A percentile compares a stretch with the other conserved stretches of the same genome.
These are phyloP conservation scores for Drosophila ironensis DNA, from an alignment of 1,140 invertebrate species.

Conservation along the genomic window DNA sequence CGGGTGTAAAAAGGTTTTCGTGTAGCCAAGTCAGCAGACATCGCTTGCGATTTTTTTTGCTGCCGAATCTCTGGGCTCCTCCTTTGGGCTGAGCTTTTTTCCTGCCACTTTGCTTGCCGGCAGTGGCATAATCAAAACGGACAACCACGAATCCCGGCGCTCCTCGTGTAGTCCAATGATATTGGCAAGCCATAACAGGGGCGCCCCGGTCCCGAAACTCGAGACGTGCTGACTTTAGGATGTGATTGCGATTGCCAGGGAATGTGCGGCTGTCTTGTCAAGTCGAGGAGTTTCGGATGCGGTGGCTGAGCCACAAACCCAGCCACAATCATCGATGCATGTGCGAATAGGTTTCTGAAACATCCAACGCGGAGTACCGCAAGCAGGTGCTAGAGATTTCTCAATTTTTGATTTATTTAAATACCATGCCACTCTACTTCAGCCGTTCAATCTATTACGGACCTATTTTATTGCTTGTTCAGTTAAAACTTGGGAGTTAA, in stretches of 20 bases:
- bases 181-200: conserved; percentile 60
- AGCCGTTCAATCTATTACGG: too few relatives aligned
- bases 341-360: conserved; percentile 4
- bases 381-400: too few relatives aligned
- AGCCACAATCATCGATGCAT: conserved; percentile 5
- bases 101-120: conserved; percentile 47
- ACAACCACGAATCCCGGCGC: conserved; percentile 40
- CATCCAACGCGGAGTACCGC: too few relatives aligned
- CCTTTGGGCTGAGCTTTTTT: conserved; percentile 27
- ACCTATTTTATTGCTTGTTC: too few relatives aligned
- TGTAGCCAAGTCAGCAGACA: conserved; percentile 55
- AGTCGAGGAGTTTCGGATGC: conserved; percentile 1
- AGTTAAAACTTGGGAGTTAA: background rate
- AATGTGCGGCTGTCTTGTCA: conserved; percentile 39
- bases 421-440: too few relatives aligned
- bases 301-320: too few relatives aligned
- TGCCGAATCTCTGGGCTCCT: background rate
- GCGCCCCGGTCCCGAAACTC: conserved; percentile 15
- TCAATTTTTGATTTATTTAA: too few relatives aligned
- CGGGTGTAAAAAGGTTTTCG: conserved; percentile 60
- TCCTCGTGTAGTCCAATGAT: conserved; percentile 31
- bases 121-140: conserved; percentile 71
- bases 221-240: conserved; percentile 48
- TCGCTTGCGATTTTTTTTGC: conserved; percentile 14
- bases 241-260: conserved; percentile 32